A percentile compares a stretch with the other conserved stretches of the same genome.
phyloP scores from a whole-genome alignment of 2,888 invertebrate genomes.

The Ophion slaviceki region DNA sequence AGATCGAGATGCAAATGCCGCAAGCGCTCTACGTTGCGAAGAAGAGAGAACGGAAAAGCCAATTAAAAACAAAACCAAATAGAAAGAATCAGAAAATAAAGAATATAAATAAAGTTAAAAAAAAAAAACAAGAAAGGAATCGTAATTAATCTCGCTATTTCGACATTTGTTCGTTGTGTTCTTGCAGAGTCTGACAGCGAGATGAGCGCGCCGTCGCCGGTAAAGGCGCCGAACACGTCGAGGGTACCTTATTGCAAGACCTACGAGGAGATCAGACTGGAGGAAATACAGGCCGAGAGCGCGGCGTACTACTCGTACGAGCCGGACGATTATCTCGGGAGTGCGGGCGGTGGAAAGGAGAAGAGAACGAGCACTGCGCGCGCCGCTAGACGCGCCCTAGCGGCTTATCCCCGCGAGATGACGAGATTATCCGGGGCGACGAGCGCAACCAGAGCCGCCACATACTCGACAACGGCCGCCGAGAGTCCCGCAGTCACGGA shows the following conservation, averaged over 20 bases:
- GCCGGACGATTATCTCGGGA: slow-evolving; percentile 76
- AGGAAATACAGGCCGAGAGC: slow-evolving; percentile 89
- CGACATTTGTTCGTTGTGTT: slow-evolving; percentile 84
- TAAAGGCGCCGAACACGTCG: slow-evolving; percentile 83
- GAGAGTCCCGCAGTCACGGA: slow-evolving; percentile 72
- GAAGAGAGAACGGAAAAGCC: slow-evolving; percentile 44
- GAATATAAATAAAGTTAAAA: slow-evolving; percentile 52
- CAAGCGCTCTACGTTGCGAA: slow-evolving; percentile 57
- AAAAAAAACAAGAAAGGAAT: slow-evolving; percentile 14
- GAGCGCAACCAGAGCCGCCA: slow-evolving; percentile 5
- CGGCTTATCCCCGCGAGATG: slow-evolving; percentile 62
- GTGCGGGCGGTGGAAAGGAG: slow-evolving; percentile 78
- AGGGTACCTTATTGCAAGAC: slow-evolving; percentile 85
- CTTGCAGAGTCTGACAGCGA: slow-evolving; percentile 92
- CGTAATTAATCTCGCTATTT: slow-evolving; percentile 60
- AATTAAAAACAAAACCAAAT: slow-evolving; percentile 36
- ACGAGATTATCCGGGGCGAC: background rate
- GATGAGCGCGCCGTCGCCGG: slow-evolving; percentile 87
- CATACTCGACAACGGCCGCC: slow-evolving; percentile 4
- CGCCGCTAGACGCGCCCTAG: slow-evolving; percentile 61
- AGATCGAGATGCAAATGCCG: slow-evolving; percentile 55
- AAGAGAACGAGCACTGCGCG: slow-evolving; percentile 68
- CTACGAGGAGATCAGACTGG: slow-evolving; percentile 88
- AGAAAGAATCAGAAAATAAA: slow-evolving; percentile 10
- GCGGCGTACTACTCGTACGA: slow-evolving; percentile 90